A percentile compares a stretch with the other conserved stretches of the same genome.
phyloP scores from a whole-genome alignment of 2,888 invertebrate species.

The Diadegma fenestrale region DNA sequence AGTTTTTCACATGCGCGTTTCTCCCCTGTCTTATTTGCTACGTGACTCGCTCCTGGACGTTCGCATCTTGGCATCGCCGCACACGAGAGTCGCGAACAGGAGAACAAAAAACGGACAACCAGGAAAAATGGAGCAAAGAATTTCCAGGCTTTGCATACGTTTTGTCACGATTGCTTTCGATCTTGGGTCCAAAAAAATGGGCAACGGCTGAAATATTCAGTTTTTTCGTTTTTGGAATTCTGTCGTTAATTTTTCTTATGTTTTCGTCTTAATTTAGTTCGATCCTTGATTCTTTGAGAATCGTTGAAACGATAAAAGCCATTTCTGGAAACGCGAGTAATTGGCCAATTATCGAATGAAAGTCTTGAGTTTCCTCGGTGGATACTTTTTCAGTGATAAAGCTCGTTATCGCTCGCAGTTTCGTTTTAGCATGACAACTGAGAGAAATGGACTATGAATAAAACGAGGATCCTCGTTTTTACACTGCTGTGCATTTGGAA shows the following conservation, averaged over 20 bases:
- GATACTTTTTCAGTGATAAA: background rate
- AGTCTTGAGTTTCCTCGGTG: background rate
- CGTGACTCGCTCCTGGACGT: conserved; percentile 50
- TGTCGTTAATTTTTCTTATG: background rate
- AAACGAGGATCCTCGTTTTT: conserved; percentile 1
- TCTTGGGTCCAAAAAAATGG: background rate
- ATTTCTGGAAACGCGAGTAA: too few relatives aligned
- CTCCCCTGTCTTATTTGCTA: conserved; percentile 51
- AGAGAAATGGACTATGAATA: background rate
- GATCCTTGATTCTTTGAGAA: background rate
- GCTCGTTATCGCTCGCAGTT: background rate
- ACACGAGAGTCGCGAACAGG: conserved; percentile 31
- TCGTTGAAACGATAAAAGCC: background rate
- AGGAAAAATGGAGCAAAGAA: conserved; percentile 31
- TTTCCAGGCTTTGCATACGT: background rate
- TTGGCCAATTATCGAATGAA: background rate
- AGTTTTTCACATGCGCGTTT: conserved; percentile 38
- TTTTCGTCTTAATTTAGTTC: background rate
- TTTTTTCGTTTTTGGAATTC: background rate
- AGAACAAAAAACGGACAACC: conserved; percentile 30
- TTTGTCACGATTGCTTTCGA: background rate
- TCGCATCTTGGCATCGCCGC: conserved; percentile 33
- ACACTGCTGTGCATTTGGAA: conserved; percentile 27
- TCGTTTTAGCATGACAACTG: background rate
- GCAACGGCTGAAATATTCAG: conserved; percentile 16